phyloP scores from a whole-genome alignment of 2,797 vertebrate genomes.

The Notolabrus celidotus region DNA sequence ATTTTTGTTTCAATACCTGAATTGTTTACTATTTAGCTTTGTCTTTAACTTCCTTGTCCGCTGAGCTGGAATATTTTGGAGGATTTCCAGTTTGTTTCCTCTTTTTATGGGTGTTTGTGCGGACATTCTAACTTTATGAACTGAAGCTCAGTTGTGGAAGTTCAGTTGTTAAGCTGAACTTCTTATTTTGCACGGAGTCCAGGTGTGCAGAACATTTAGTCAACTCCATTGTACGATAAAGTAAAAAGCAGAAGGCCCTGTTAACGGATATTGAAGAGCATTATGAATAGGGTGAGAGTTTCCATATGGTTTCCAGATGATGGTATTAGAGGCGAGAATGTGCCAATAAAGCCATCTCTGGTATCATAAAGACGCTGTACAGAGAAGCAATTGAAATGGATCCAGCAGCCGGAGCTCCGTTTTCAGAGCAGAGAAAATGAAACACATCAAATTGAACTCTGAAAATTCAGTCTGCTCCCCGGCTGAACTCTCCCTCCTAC shows the following conservation, averaged over 20 bases:
- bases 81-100: no score
- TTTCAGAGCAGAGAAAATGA: conserved; percentile 45
- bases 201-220: not conserved
- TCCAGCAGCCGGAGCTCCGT: conserved; percentile 34
- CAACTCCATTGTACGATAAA: not conserved
- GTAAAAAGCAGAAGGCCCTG: conserved; percentile 1
- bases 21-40: no score
- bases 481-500: conserved; percentile 29
- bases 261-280: not conserved
- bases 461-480: not conserved
- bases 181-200: not conserved
- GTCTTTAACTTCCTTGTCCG: no score
- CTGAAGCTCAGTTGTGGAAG: no score
- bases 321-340: conserved; percentile 15
- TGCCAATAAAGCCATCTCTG: conserved; percentile 20
- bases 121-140: no score
- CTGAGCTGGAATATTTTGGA: no score
- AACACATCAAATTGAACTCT: conserved; percentile 39
- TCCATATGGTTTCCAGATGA: conserved; percentile 10
- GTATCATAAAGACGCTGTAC: conserved; percentile 18
- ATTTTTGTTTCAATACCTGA: no score
- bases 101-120: no score
- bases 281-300: conserved; percentile 9
- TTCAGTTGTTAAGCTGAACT: not conserved
- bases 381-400: conserved; percentile 38